A percentile compares a stretch with the other conserved stretches of the same genome.
These are phyloP conservation scores for Antennarius striatus DNA, from an alignment of 2,113 vertebrate genomes.

Conservation along the genomic window DNA sequence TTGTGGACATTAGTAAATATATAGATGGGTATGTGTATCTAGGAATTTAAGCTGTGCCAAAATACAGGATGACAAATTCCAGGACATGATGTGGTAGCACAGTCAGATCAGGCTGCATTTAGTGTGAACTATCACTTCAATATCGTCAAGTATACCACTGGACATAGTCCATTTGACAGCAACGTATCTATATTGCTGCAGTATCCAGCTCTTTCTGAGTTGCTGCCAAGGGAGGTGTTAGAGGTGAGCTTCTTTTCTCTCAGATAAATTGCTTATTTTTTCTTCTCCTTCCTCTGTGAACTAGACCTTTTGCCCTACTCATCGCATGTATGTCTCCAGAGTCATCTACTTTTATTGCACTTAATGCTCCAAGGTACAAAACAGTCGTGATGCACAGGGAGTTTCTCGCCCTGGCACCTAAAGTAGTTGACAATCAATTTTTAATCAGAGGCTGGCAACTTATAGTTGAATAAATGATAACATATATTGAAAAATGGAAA, in stretches of 20 bases:
- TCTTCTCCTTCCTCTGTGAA: slow-evolving; percentile 56
- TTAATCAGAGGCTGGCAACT: slow-evolving; percentile 69
- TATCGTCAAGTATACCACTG: slow-evolving; percentile 52
- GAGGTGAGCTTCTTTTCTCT: slow-evolving; percentile 64
- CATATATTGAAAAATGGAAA: slow-evolving; percentile 20
- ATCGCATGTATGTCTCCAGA: slow-evolving; percentile 51
- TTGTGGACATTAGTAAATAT: neutral
- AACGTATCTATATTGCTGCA: slow-evolving; percentile 52
- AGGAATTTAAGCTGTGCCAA: neutral
- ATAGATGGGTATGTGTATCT: too few species aligned
- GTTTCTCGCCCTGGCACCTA: slow-evolving; percentile 29
- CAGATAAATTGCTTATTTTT: slow-evolving; percentile 76
- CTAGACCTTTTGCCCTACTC: slow-evolving; percentile 60
- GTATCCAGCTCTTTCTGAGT: slow-evolving; percentile 50
- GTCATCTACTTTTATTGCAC: slow-evolving; percentile 76
- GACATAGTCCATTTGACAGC: slow-evolving; percentile 48
- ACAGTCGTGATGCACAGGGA: slow-evolving; percentile 39
- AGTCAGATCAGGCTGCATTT: slow-evolving; percentile 23
- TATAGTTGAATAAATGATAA: slow-evolving; percentile 48
- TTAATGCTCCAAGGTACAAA: slow-evolving; percentile 69
- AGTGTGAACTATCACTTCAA: slow-evolving; percentile 59
- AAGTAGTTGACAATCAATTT: slow-evolving; percentile 72
- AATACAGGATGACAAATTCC: slow-evolving; percentile 10
- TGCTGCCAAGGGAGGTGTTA: slow-evolving; percentile 65
- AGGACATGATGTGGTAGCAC: slow-evolving; percentile 1